These are phyloP conservation scores for Phaetusa simplex DNA, from an alignment of 2,113 vertebrate genomes.

Conservation along the genomic window DNA sequence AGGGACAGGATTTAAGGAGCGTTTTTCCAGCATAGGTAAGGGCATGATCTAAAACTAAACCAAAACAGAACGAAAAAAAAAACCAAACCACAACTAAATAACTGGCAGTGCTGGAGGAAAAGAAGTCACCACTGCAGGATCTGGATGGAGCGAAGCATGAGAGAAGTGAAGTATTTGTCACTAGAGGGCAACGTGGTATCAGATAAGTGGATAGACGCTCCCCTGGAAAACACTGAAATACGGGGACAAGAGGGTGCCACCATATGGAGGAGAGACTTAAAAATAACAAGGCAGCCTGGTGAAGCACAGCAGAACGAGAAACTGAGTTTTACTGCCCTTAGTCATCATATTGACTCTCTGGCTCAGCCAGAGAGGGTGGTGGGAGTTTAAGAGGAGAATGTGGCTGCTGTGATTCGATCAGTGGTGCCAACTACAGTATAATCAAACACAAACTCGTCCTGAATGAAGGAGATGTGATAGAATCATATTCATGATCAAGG, in stretches of 20 bases:
- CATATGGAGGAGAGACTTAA: not conserved
- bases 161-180: not conserved
- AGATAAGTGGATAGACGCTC: not conserved
- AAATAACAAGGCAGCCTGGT: conserved; percentile 6
- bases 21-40: not conserved
- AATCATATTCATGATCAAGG: not conserved
- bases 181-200: conserved; percentile 12
- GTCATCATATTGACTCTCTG: not conserved
- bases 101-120: not conserved
- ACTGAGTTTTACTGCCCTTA: conserved; percentile 14
- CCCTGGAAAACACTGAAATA: not conserved
- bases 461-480: not conserved
- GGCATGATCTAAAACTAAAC: not conserved
- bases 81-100: not conserved
- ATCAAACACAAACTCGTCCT: not conserved
- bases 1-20: not conserved
- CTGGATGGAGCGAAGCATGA: not conserved
- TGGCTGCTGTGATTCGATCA: not conserved
- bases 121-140: not conserved
- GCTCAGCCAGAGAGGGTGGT: not conserved
- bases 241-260: not conserved
- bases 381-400: not conserved
- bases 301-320: conserved; percentile 23
- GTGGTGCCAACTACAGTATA: not conserved
- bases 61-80: not conserved